Evolutionary conservation across 92 coral and sea anemone species (phyloP).

Genomic region (Diadumene lineata): DNA sequence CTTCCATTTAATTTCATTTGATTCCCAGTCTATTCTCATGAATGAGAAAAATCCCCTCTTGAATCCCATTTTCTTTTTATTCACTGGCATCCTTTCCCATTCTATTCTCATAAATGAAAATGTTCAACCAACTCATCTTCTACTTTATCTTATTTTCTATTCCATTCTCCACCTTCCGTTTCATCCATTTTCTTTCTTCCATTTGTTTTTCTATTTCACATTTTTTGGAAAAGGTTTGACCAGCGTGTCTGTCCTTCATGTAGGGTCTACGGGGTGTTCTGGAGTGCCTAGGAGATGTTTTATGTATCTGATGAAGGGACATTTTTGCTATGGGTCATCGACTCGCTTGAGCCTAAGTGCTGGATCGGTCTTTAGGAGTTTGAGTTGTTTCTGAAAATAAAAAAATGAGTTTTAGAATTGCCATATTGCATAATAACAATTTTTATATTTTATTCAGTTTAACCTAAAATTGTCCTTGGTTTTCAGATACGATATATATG

Average conservation of each 20-base stretch:
- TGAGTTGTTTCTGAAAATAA: conserved; percentile 80
- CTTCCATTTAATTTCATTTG: too few relatives aligned
- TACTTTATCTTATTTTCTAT: not conserved
- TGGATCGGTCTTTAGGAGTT: conserved; percentile 92
- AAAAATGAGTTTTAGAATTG: not conserved
- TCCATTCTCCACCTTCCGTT: not conserved
- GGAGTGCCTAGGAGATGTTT: not conserved
- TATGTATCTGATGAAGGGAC: not conserved
- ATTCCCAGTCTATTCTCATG: too few relatives aligned
- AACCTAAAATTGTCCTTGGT: too few relatives aligned
- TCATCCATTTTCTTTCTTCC: not conserved
- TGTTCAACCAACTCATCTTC: not conserved
- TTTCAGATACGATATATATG: too few relatives aligned
- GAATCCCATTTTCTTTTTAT: too few relatives aligned
- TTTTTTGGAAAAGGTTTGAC: not conserved
- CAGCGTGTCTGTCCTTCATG: not conserved
- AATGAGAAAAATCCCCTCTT: too few relatives aligned
- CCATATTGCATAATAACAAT: not conserved
- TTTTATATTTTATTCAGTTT: too few relatives aligned
- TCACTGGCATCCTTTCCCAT: too few relatives aligned
- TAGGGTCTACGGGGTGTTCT: not conserved
- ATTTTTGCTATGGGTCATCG: conserved; percentile 63
- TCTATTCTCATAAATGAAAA: too few relatives aligned
- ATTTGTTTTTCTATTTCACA: not conserved
- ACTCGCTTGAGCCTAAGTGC: conserved; percentile 82